These are phyloP conservation scores for Varanus komodoensis DNA, from an alignment of 2,113 vertebrate genomes.

Conservation along the genomic window DNA sequence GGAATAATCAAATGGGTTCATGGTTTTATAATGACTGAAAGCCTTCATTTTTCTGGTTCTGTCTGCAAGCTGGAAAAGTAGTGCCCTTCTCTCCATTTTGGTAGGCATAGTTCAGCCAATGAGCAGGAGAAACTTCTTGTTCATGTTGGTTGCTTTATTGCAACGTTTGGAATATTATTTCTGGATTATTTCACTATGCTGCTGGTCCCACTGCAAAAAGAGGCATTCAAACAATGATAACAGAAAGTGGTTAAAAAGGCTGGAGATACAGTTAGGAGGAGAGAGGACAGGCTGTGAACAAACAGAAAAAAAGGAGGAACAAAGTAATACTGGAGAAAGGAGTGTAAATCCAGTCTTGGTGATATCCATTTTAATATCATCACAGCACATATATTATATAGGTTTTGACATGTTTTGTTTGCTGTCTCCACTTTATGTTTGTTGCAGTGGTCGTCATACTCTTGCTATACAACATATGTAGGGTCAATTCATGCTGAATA, in stretches of 20 bases:
- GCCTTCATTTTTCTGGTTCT: neutral
- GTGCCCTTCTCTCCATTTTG: neutral
- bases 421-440: constrained; percentile 60
- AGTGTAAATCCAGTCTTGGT: constrained; percentile 17
- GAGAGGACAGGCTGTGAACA: neutral
- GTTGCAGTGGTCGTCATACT: constrained; percentile 72
- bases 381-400: neutral
- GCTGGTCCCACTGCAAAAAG: neutral
- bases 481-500: constrained; percentile 84
- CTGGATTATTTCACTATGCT: neutral
- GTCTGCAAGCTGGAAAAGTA: neutral
- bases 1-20: neutral
- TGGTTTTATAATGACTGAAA: neutral
- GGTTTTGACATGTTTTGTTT: constrained; percentile 42
- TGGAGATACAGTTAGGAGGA: neutral
- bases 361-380: constrained; percentile 20
- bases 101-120: neutral
- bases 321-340: neutral
- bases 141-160: constrained; percentile 6
- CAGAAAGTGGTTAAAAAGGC: neutral
- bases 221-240: neutral
- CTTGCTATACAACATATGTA: constrained; percentile 81
- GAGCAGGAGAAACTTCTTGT: neutral
- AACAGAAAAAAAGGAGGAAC: neutral
- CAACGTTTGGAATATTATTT: neutral